A percentile compares a stretch with the other conserved stretches of the same genome.
These are phyloP conservation scores for Macrotus californicus DNA, from an alignment of 2,113 vertebrate genomes.

Conservation along the genomic window DNA sequence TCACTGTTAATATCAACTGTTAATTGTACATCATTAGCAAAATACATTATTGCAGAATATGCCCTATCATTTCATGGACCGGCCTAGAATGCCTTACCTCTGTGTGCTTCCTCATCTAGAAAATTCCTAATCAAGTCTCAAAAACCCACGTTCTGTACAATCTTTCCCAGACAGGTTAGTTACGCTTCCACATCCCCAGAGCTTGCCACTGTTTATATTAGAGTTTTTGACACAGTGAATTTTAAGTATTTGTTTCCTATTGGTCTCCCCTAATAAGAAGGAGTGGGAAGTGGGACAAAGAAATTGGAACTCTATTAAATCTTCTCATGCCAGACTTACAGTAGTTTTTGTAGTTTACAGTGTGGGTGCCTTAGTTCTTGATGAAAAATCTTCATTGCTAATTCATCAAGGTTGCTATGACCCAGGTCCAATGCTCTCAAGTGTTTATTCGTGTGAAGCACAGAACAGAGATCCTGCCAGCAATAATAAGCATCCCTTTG, in stretches of 20 bases:
- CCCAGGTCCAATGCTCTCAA: constrained; percentile 48
- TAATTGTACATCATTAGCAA: neutral
- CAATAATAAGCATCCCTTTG: neutral
- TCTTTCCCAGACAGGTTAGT: neutral
- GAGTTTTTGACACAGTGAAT: neutral
- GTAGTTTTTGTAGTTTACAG: constrained; percentile 61
- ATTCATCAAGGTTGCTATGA: constrained; percentile 38
- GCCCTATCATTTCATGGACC: neutral
- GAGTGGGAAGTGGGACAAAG: neutral
- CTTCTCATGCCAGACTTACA: constrained; percentile 54
- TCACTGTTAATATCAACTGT: neutral
- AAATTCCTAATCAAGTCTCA: neutral
- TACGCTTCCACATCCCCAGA: neutral
- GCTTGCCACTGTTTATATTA: neutral
- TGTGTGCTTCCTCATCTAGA: neutral
- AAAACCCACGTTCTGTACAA: neutral
- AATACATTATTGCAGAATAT: neutral
- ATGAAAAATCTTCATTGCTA: constrained; percentile 35
- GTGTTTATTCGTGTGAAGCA: constrained; percentile 55
- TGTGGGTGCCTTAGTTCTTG: constrained; percentile 46
- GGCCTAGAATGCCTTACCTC: neutral
- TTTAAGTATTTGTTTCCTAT: neutral
- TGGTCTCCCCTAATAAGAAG: neutral
- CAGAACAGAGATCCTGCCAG: constrained; percentile 64
- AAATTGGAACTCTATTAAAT: neutral